Conservation (phyloP, 1,140 invertebrate species). For the Neoseiulus cucumeris region DNA sequence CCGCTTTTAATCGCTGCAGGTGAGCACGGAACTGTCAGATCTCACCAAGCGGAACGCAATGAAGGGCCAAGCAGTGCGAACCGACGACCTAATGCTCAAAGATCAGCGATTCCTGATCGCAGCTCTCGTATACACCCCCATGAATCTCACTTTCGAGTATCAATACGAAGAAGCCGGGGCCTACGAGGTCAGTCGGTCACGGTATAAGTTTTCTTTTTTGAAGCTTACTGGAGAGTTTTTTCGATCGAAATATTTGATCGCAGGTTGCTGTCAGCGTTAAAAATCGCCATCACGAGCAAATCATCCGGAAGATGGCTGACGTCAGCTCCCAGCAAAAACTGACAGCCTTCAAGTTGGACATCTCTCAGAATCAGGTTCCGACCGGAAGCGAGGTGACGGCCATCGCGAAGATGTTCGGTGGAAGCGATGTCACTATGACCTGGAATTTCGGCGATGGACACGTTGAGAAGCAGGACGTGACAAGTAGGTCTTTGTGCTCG, state of each 20-base stretch:
- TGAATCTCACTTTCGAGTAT: constrained; percentile 9
- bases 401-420: constrained; percentile 18
- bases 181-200: background rate
- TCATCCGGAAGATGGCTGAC: constrained; percentile 13
- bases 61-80: background rate
- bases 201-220: background rate
- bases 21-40: background rate
- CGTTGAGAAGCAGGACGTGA: constrained; percentile 17
- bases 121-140: background rate
- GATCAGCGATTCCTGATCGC: background rate
- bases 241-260: background rate
- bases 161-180: background rate
- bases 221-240: background rate
- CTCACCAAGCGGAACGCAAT: background rate
- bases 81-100: background rate
- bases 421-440: constrained; percentile 19
- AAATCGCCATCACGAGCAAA: constrained; percentile 11
- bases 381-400: constrained; percentile 19
- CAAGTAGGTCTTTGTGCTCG: constrained; percentile 14
- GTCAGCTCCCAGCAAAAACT: constrained; percentile 20
- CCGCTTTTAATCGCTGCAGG: background rate
- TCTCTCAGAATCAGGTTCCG: constrained; percentile 18
- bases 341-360: constrained; percentile 17
- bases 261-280: constrained; percentile 4
- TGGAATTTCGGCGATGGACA: constrained; percentile 23